These are phyloP conservation scores for Pachliopta kotzebuea DNA, from an alignment of 2,888 invertebrate species.

Conservation along the genomic window DNA sequence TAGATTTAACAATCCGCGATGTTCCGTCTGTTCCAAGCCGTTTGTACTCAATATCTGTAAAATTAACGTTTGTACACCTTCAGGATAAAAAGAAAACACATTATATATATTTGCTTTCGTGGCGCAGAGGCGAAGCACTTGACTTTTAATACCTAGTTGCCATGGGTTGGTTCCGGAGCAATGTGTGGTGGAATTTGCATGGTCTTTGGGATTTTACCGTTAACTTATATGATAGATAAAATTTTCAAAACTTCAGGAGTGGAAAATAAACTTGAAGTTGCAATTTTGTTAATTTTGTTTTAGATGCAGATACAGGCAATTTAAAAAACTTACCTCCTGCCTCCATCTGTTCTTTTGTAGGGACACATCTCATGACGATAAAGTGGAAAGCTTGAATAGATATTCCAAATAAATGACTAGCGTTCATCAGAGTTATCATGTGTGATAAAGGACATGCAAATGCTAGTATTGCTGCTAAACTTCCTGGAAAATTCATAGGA, in stretches of 20 bases:
- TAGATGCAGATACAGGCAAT: neutral
- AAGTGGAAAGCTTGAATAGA: constrained; percentile 72
- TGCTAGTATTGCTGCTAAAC: constrained; percentile 82
- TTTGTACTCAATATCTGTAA: constrained; percentile 74
- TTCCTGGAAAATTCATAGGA: constrained; percentile 72
- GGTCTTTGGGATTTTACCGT: too few species aligned
- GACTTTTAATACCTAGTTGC: too few species aligned
- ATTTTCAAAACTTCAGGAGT: too few species aligned
- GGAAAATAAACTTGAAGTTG: too few species aligned
- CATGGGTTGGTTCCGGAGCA: too few species aligned
- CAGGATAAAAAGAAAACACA: too few species aligned
- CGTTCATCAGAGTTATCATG: constrained; percentile 81
- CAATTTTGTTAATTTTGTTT: neutral
- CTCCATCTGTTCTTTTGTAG: constrained; percentile 76
- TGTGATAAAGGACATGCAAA: constrained; percentile 83
- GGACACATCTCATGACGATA: constrained; percentile 77
- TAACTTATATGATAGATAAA: too few species aligned
- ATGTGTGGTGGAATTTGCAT: too few species aligned
- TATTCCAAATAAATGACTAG: constrained; percentile 76
- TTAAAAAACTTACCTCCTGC: constrained; percentile 60
- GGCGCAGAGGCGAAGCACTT: too few species aligned
- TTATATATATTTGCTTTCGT: too few species aligned
- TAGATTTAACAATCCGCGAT: constrained; percentile 49
- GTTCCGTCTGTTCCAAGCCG: constrained; percentile 62
- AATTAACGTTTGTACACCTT: neutral